phyloP scores from a whole-genome alignment of 1,140 invertebrate species.

The Planococcus citri region DNA sequence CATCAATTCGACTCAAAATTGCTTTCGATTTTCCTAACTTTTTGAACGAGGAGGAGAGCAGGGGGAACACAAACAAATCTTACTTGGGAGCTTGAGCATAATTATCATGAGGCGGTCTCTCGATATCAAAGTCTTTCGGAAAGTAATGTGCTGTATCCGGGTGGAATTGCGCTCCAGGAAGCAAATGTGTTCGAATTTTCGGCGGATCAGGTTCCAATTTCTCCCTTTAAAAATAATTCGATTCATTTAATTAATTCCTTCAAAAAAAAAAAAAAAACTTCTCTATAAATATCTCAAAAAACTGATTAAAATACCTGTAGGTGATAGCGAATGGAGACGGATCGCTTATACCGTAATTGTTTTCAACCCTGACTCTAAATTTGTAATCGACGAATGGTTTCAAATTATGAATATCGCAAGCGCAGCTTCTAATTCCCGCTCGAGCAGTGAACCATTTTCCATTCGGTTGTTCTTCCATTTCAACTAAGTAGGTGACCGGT shows the following conservation, averaged over 20 bases:
- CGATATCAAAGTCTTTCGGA: constrained; percentile 79
- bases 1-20: no score
- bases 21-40: no score
- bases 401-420: constrained; percentile 68
- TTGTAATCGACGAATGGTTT: constrained; percentile 80
- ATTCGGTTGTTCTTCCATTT: constrained; percentile 80
- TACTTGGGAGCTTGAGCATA: constrained; percentile 59
- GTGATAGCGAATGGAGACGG: constrained; percentile 78
- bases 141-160: constrained; percentile 79
- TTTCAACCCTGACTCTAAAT: constrained; percentile 86
- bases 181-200: constrained; percentile 62
- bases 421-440: constrained; percentile 63
- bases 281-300: background rate
- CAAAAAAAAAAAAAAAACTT: no score
- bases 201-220: constrained; percentile 67
- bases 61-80: no score
- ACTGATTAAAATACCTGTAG: constrained; percentile 31
- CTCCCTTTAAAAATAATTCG: constrained; percentile 37
- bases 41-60: no score
- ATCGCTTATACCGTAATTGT: constrained; percentile 92
- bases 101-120: constrained; percentile 66
- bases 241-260: no score
- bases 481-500: constrained; percentile 85
- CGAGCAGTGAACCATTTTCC: constrained; percentile 76
- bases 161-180: constrained; percentile 69